These are phyloP conservation scores for Cisticola juncidis DNA, from an alignment of 2,113 vertebrate species.

Conservation along the genomic window DNA sequence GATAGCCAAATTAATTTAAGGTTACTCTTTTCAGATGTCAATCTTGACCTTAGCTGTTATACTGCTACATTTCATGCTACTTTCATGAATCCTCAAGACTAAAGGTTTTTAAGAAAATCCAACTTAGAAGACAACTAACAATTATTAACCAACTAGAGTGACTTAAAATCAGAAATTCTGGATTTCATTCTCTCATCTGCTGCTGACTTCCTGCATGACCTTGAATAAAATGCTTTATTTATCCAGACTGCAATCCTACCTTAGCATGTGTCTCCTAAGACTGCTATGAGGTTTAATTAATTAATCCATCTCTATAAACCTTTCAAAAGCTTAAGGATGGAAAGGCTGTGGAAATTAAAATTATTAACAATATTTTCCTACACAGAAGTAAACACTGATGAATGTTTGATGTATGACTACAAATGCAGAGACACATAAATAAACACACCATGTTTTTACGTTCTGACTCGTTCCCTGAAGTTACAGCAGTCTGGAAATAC, in stretches of 20 bases:
- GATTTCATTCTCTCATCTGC: background rate
- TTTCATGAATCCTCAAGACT: background rate
- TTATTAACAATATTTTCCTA: background rate
- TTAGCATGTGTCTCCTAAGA: background rate
- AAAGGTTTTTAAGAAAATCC: background rate
- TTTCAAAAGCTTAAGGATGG: background rate
- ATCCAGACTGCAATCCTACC: background rate
- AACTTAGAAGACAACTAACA: background rate
- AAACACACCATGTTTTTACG: background rate
- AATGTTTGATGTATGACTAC: background rate
- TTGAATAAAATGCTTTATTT: background rate
- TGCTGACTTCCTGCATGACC: background rate
- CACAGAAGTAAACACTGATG: background rate
- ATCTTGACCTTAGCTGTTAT: background rate
- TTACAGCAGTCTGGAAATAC: background rate
- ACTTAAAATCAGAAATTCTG: background rate
- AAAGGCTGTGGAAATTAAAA: background rate
- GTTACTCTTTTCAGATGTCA: background rate
- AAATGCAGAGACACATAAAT: background rate
- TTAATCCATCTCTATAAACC: background rate
- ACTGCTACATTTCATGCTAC: background rate
- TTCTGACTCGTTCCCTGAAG: background rate
- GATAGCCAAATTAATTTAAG: background rate
- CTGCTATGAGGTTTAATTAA: background rate
- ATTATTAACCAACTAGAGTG: background rate